These are phyloP conservation scores for Merodon equestris DNA, from an alignment of 2,888 invertebrate genomes.

Conservation along the genomic window DNA sequence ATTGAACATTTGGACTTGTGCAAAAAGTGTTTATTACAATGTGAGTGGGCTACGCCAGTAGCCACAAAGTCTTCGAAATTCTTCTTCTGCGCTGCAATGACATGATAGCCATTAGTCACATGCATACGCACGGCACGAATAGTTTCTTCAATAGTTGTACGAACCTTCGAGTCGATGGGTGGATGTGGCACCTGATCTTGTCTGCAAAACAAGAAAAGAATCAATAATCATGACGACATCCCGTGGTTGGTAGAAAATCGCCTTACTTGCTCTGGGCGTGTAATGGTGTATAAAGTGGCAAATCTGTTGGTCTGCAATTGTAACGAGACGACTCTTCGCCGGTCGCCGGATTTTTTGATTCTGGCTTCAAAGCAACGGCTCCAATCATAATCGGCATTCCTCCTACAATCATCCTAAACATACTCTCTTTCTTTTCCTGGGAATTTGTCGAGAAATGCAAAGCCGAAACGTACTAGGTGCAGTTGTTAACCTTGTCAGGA, in stretches of 20 bases:
- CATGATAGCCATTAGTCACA: slow-evolving; percentile 71
- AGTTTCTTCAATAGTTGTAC: slow-evolving; percentile 72
- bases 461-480: no score
- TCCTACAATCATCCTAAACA: background rate
- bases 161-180: slow-evolving; percentile 69
- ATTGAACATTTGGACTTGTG: background rate
- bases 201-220: slow-evolving; percentile 40
- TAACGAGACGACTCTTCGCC: slow-evolving; percentile 65
- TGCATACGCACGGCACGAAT: slow-evolving; percentile 74
- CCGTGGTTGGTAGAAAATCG: background rate
- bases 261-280: slow-evolving; percentile 72
- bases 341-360: slow-evolving; percentile 32
- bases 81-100: slow-evolving; percentile 73
- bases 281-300: slow-evolving; percentile 76
- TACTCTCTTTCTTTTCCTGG: no score
- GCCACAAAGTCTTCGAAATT: slow-evolving; percentile 71
- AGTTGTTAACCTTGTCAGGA: no score
- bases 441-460: no score
- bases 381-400: slow-evolving; percentile 71
- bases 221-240: no score
- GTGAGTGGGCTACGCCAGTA: slow-evolving; percentile 75
- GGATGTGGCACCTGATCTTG: slow-evolving; percentile 63
- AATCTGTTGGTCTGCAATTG: slow-evolving; percentile 75
- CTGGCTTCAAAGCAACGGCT: slow-evolving; percentile 72
- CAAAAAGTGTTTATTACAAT: slow-evolving; percentile 69